Percentiles rank a stretch among this genome's conserved stretches.
Evolutionary conservation across 1,140 invertebrate genomes (phyloP).

Genomic region (Charaxes varanes): DNA sequence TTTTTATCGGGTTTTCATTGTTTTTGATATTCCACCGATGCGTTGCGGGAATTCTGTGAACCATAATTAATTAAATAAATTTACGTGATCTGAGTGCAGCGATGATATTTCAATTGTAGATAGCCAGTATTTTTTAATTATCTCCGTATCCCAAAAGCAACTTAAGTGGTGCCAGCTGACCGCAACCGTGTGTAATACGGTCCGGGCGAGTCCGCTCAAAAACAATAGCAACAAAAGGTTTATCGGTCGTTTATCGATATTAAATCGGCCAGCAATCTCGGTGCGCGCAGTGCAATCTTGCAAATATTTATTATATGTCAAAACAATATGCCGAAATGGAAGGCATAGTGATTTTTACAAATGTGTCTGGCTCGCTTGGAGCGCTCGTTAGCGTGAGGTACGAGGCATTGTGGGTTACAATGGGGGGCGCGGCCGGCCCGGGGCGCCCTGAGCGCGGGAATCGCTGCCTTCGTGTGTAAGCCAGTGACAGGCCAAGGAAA

Average conservation of each 20-base stretch:
- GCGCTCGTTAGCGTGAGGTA: constrained; percentile 70
- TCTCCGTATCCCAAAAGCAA: constrained; percentile 20
- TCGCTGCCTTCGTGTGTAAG: constrained; percentile 31
- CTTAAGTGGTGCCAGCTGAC: constrained; percentile 36
- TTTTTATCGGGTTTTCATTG: too few species aligned
- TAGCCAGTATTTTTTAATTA: too few species aligned
- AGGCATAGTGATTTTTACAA: constrained; percentile 70
- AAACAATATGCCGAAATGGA: constrained; percentile 72
- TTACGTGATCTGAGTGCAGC: too few species aligned
- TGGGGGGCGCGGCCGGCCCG: constrained; percentile 51
- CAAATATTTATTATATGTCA: constrained; percentile 75
- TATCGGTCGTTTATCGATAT: constrained; percentile 49
- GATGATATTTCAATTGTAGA: too few species aligned
- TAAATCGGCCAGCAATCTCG: constrained; percentile 52
- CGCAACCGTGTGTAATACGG: constrained; percentile 64
- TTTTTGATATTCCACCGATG: too few species aligned
- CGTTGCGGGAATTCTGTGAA: too few species aligned
- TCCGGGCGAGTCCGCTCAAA: too few species aligned
- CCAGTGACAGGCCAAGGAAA: constrained; percentile 35
- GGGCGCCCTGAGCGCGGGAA: constrained; percentile 45
- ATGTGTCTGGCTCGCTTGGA: constrained; percentile 64
- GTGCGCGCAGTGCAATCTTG: constrained; percentile 58
- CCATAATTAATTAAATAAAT: too few species aligned
- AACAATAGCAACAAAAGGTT: constrained; percentile 45
- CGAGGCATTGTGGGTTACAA: constrained; percentile 66